Evolutionary conservation across 2,113 vertebrate genomes (phyloP).

Genomic region (Toxotes jaculatrix): DNA sequence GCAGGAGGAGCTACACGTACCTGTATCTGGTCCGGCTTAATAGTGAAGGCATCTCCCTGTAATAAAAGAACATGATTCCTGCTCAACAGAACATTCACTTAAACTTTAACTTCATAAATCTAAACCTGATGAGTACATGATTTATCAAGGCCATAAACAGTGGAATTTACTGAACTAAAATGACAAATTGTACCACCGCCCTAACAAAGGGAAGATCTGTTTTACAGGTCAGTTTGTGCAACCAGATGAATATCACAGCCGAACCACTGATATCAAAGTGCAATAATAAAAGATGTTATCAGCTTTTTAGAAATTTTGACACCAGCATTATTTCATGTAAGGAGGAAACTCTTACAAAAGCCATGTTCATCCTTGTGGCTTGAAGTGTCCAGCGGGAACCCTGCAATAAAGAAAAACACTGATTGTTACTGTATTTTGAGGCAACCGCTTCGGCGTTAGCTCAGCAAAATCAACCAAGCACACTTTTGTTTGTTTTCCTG

Average conservation of each 20-base stretch:
- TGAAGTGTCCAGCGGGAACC: conserved; percentile 98
- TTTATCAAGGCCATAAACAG: conserved; percentile 38
- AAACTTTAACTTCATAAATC: conserved; percentile 49
- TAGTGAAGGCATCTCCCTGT: conserved; percentile 87
- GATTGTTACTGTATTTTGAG: not conserved
- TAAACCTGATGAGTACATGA: not conserved
- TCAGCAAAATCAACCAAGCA: not conserved
- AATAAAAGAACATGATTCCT: conserved; percentile 29
- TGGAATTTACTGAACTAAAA: not conserved
- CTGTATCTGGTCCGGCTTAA: conserved; percentile 98
- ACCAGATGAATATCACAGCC: not conserved
- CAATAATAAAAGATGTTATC: conserved; percentile 27
- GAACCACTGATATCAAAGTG: conserved; percentile 25
- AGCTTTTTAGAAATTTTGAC: not conserved
- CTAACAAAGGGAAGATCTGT: not conserved
- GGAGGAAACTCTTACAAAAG: conserved; percentile 88
- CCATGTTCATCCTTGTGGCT: conserved; percentile 94
- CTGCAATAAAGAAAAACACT: conserved; percentile 78
- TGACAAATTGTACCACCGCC: not conserved
- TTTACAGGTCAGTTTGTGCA: conserved; percentile 10
- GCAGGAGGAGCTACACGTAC: conserved; percentile 66
- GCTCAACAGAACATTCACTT: conserved; percentile 12
- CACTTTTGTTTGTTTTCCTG: not conserved
- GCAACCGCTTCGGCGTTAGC: not conserved
- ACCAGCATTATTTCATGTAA: not conserved